phyloP scores from a whole-genome alignment of 2,888 invertebrate species.

The Doris montereyensis region DNA sequence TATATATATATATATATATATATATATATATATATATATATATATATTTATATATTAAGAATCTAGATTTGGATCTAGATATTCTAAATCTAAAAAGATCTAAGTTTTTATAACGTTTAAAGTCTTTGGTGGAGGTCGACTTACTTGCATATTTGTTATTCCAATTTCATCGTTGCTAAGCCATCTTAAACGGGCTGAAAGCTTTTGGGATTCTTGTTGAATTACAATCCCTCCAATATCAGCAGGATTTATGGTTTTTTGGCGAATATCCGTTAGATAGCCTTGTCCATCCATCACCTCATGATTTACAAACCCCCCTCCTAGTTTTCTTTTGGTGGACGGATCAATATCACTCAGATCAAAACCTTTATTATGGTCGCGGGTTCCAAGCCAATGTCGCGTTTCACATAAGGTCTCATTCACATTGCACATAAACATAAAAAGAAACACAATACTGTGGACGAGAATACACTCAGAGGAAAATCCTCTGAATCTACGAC shows the following conservation, averaged over 20 bases:
- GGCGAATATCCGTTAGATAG: slow-evolving; percentile 59
- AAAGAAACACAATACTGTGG: slow-evolving; percentile 32
- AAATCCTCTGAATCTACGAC: too few species aligned
- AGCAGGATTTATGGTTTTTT: slow-evolving; percentile 62
- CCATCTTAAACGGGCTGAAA: slow-evolving; percentile 68
- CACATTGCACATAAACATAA: slow-evolving; percentile 39
- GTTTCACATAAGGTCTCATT: slow-evolving; percentile 39
- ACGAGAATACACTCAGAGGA: too few species aligned
- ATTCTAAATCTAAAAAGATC: too few species aligned
- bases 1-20: too few species aligned
- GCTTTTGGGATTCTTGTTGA: slow-evolving; percentile 62
- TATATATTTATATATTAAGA: neutral
- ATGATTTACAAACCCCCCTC: too few species aligned
- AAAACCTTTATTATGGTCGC: slow-evolving; percentile 43
- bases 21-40: too few species aligned
- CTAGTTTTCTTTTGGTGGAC: neutral
- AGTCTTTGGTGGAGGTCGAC: neutral
- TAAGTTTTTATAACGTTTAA: too few species aligned
- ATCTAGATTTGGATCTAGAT: neutral
- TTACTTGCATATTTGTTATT: slow-evolving; percentile 73
- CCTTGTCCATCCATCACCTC: slow-evolving; percentile 56
- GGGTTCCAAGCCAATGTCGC: slow-evolving; percentile 44
- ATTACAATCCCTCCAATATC: slow-evolving; percentile 66
- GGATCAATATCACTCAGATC: slow-evolving; percentile 46
- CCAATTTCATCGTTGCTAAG: slow-evolving; percentile 73